Evolutionary conservation across 2,888 invertebrate species (phyloP), one percentile per base, ranked within the genome.

Genomic region (Drosophila peninsularis): DNA sequence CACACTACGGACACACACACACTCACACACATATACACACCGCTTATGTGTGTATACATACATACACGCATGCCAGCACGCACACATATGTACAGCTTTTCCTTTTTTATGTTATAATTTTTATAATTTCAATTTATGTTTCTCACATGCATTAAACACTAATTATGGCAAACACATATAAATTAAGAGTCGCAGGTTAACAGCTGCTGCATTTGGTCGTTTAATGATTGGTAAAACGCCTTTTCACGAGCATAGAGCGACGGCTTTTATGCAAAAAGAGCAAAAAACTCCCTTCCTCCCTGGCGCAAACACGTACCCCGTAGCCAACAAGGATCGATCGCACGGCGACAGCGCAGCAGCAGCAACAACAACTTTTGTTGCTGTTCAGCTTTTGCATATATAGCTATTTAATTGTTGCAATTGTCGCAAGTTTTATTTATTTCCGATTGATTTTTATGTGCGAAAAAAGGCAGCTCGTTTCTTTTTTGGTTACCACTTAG

Each of bases 221-320:
- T 63, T 58, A 42, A 47, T 65, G 61, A 47, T 64, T 75, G 60
- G 60, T 62, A 65, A 70, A 79, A 79, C 71, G 71, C 69, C 67
- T 86, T 86, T 86, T 86, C 81, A 71, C 74, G 37, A 39, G 24
- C 62, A 70, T 72, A 54, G 78, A 65, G 74, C 47, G 66, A 82
- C 86, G 86, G 86, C 81, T 72, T 83, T 79, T 75, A 78, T 80
- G 87, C 87, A 84, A 87, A 84, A 84, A 79, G 76, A 80, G 77
- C 60, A 56, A 72, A 62, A 78, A 80, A 82, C 76, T 72, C 78
- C 75, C 85, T 66, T 66, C 57, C 66, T 57, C 68, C 57, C 70
- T 58, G 62, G 68, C 61, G 45, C 68, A 66, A 80, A 71, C 70
- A 83, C 87, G 70, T 79, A 86, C 87, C 86, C 82, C 86, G 78